A percentile compares a stretch with the other conserved stretches of the same genome.
Conservation (phyloP, 2,113 vertebrate genomes). For the Oreotrochilus melanogaster region DNA sequence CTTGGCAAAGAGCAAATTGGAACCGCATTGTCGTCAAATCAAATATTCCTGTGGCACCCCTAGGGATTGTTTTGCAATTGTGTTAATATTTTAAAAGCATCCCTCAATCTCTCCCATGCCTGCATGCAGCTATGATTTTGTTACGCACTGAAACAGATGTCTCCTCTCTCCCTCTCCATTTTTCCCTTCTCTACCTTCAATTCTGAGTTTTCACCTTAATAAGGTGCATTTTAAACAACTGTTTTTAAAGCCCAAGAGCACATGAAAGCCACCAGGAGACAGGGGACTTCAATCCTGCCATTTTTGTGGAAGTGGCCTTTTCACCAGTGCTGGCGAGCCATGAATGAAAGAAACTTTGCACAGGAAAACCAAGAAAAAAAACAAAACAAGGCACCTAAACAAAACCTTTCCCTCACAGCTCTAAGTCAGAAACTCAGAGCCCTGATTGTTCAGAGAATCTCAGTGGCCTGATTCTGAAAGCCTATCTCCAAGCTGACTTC, state of each 20-base stretch:
- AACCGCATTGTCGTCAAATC: slow-evolving; percentile 7
- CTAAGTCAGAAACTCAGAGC: neutral
- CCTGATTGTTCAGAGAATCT: neutral
- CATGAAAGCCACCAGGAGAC: neutral
- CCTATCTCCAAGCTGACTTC: neutral
- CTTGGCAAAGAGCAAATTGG: slow-evolving; percentile 2
- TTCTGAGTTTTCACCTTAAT: neutral
- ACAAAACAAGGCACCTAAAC: neutral
- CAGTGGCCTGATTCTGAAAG: neutral
- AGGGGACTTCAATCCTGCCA: neutral
- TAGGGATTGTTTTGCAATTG: slow-evolving; percentile 46
- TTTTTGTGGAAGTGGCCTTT: neutral
- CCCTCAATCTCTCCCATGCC: slow-evolving; percentile 39
- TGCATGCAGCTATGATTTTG: slow-evolving; percentile 18
- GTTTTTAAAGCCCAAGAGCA: neutral
- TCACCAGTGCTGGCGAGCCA: neutral
- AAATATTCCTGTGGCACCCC: slow-evolving; percentile 32
- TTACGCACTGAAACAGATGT: neutral
- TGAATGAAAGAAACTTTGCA: neutral
- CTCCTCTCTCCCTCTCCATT: neutral
- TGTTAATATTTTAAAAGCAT: slow-evolving; percentile 70
- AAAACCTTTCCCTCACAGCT: neutral
- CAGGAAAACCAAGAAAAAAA: neutral
- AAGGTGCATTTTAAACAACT: neutral
- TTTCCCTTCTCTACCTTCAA: neutral